These are phyloP conservation scores for Clangula hyemalis DNA, from an alignment of 2,797 vertebrate genomes.

Conservation along the genomic window DNA sequence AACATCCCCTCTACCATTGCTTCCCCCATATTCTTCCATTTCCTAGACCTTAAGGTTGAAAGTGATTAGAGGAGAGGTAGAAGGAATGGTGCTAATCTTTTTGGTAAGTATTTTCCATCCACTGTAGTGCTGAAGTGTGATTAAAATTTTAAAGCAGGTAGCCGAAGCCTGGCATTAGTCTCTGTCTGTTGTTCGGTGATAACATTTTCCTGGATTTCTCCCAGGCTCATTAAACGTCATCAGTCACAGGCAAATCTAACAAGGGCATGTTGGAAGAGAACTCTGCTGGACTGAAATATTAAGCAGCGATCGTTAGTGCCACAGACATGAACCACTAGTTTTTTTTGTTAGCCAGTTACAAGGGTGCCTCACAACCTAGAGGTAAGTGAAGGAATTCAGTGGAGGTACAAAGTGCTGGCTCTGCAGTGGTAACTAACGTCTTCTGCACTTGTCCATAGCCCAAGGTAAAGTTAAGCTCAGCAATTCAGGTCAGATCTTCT, in stretches of 20 bases:
- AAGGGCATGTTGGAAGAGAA: background rate
- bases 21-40: background rate
- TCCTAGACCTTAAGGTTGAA: background rate
- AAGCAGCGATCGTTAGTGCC: background rate
- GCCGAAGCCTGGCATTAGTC: constrained; percentile 11
- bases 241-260: background rate
- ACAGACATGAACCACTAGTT: background rate
- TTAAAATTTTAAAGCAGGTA: background rate
- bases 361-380: background rate
- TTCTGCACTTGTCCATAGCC: background rate
- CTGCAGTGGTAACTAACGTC: background rate
- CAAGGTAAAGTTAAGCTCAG: background rate
- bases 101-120: constrained; percentile 21
- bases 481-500: background rate
- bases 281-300: background rate
- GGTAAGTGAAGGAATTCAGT: background rate
- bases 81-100: background rate
- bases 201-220: constrained; percentile 46
- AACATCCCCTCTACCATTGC: background rate
- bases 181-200: background rate
- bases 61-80: background rate
- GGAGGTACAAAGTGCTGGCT: background rate
- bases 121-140: background rate
- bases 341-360: background rate
- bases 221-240: background rate